Evolutionary conservation across 2,113 vertebrate genomes (phyloP).

Genomic region (Acinonyx jubatus): DNA sequence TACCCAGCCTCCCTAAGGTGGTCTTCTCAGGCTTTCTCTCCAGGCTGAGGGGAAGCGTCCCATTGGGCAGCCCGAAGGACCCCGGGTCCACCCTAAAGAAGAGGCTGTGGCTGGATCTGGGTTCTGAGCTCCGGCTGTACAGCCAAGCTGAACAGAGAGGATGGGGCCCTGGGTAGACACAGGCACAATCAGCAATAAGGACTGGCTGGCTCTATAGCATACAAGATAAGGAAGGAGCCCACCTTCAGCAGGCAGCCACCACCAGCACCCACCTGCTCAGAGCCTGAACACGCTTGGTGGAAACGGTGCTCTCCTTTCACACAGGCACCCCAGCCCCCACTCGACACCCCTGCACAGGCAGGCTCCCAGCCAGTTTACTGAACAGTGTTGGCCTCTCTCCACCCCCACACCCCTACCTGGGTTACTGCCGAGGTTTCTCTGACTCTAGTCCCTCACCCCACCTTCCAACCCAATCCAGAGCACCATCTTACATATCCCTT

Average conservation of each 20-base stretch:
- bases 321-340: neutral
- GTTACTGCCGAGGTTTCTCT: neutral
- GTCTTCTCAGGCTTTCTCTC: neutral
- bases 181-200: neutral
- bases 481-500: neutral
- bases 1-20: neutral
- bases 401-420: conserved; percentile 6
- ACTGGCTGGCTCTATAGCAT: neutral
- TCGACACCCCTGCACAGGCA: neutral
- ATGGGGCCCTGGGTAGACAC: neutral
- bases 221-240: neutral
- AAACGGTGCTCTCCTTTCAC: conserved; percentile 56
- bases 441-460: neutral
- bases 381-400: neutral
- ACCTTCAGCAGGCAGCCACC: neutral
- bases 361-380: neutral
- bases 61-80: neutral
- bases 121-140: neutral
- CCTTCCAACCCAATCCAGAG: neutral
- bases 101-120: neutral
- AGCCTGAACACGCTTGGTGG: neutral
- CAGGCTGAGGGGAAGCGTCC: neutral
- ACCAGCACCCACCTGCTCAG: neutral
- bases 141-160: neutral
- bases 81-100: neutral